Percentiles rank a stretch among this genome's conserved stretches.
Conservation (phyloP, 2,113 vertebrate species). For the Octodon degus region DNA sequence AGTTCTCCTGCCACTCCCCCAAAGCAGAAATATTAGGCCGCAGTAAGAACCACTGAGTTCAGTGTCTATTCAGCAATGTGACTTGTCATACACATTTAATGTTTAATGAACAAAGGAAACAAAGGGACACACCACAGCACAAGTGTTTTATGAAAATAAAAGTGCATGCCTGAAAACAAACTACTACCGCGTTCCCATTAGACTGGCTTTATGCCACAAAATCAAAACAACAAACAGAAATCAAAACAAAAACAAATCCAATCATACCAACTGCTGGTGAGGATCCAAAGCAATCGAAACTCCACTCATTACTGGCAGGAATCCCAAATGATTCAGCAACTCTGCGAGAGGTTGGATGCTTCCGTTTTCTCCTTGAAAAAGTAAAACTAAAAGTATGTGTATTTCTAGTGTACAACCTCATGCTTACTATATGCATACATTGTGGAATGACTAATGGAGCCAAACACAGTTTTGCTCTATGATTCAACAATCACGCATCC, state of each 20-base stretch:
- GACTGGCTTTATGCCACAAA: neutral
- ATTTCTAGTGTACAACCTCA: neutral
- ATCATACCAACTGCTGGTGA: neutral
- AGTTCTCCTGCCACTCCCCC: neutral
- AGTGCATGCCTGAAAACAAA: neutral
- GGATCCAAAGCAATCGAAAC: neutral
- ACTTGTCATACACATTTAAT: neutral
- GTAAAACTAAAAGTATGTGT: neutral
- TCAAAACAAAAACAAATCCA: neutral
- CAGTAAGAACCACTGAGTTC: neutral
- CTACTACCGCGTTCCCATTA: neutral
- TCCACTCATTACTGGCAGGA: neutral
- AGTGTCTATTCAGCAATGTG: neutral
- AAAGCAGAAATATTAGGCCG: neutral
- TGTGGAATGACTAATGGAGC: neutral
- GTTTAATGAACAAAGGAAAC: neutral
- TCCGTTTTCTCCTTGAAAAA: neutral
- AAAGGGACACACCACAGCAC: neutral
- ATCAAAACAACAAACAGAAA: neutral
- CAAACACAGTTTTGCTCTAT: neutral
- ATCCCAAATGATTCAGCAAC: neutral
- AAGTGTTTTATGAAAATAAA: neutral
- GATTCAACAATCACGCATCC: neutral
- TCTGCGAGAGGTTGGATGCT: neutral
- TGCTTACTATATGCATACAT: neutral